These are phyloP conservation scores for Camptogramma bilineatum DNA, from an alignment of 2,888 invertebrate species.

Conservation along the genomic window DNA sequence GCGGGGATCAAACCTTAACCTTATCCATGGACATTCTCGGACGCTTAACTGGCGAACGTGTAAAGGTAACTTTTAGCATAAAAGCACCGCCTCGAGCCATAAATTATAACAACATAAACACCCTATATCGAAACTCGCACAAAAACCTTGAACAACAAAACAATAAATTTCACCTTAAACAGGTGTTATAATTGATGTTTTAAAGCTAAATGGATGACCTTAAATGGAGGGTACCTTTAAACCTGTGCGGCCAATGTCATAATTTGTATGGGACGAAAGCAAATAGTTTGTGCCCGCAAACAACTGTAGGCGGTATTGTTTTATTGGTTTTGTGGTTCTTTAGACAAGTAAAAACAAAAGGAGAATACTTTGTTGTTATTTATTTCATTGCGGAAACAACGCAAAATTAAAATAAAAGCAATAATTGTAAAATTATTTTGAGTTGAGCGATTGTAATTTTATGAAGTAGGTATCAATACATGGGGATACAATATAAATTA, in stretches of 20 bases:
- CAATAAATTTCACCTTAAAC: constrained; percentile 82
- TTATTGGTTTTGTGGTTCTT: constrained; percentile 35
- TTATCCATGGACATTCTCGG: not conserved
- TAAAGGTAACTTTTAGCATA: constrained; percentile 46
- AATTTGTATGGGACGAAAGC: constrained; percentile 71
- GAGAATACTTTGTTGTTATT: not conserved
- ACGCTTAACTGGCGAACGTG: not conserved
- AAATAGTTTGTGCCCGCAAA: constrained; percentile 59
- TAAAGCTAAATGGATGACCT: constrained; percentile 73
- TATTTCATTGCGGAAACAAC: not conserved
- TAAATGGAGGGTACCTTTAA: constrained; percentile 69
- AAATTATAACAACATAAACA: constrained; percentile 80
- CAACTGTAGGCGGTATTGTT: constrained; percentile 44
- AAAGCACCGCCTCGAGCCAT: constrained; percentile 72
- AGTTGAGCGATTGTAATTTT: too few relatives aligned
- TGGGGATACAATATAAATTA: too few relatives aligned
- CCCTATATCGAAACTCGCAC: constrained; percentile 60
- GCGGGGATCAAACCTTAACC: too few relatives aligned
- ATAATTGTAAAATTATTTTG: not conserved
- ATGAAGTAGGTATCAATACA: too few relatives aligned
- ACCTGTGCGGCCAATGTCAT: constrained; percentile 74
- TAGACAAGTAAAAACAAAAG: constrained; percentile 10
- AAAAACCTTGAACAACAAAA: constrained; percentile 68
- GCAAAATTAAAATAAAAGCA: not conserved
- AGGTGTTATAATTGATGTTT: constrained; percentile 84